Evolutionary conservation across 2,888 invertebrate species (phyloP).

Genomic region (Microctonus hyperodae): DNA sequence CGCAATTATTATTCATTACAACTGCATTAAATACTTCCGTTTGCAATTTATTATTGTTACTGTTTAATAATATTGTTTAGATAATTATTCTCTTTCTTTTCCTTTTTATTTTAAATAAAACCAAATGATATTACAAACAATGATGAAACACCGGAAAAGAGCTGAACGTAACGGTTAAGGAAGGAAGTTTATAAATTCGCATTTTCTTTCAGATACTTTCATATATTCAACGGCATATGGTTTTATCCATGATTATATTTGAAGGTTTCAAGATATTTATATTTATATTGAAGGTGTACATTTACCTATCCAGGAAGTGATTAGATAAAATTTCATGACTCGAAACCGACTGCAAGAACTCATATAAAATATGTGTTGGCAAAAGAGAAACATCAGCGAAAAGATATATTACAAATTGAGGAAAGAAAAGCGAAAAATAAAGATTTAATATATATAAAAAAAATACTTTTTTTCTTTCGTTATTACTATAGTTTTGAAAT

Average conservation of each 20-base stretch:
- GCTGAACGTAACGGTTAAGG: not conserved
- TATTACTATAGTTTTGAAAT: not conserved
- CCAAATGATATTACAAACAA: not conserved
- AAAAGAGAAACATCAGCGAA: not conserved
- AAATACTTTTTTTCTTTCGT: not conserved
- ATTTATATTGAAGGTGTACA: not conserved
- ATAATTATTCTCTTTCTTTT: not conserved
- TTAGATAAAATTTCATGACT: constrained; percentile 1
- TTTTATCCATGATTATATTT: not conserved
- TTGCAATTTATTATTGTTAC: not conserved
- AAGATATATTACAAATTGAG: too few relatives aligned
- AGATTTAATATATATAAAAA: not conserved
- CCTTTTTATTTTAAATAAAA: not conserved
- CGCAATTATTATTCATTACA: not conserved
- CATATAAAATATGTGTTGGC: not conserved
- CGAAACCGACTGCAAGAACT: not conserved
- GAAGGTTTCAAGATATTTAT: not conserved
- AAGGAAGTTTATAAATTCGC: not conserved
- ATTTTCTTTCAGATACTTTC: not conserved
- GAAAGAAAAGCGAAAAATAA: not conserved
- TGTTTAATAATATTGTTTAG: too few relatives aligned
- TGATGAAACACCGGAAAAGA: not conserved
- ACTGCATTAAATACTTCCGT: not conserved
- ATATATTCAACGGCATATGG: not conserved
- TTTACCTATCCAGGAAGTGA: not conserved